A percentile compares a stretch with the other conserved stretches of the same genome.
Evolutionary conservation across 2,888 invertebrate genomes (phyloP).

Genomic region (Sinelater perroti): DNA sequence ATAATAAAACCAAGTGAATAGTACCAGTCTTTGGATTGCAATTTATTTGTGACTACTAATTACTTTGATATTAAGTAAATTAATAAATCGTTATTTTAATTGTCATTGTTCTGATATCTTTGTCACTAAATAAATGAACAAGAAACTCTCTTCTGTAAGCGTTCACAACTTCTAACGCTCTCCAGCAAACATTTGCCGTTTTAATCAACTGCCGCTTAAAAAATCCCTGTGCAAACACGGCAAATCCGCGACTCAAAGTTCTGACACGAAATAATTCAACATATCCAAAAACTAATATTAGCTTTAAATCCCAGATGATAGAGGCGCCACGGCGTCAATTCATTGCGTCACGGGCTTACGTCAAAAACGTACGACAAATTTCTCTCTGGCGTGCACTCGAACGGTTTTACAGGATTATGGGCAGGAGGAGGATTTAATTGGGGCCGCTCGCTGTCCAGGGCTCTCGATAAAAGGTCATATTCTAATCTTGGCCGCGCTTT

Average conservation of each 20-base stretch:
- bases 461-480: constrained; percentile 12
- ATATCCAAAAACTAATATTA: constrained; percentile 7
- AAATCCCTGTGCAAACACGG: neutral
- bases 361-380: constrained; percentile 14
- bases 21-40: too few species aligned
- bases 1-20: too few species aligned
- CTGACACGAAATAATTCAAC: neutral
- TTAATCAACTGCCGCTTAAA: too few species aligned
- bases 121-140: too few species aligned
- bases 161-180: too few species aligned
- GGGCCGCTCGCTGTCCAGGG: neutral
- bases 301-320: neutral
- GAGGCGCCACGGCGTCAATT: neutral
- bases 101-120: too few species aligned
- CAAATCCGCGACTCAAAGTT: neutral
- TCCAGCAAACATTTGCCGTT: too few species aligned
- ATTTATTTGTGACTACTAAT: too few species aligned
- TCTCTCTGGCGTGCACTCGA: constrained; percentile 5
- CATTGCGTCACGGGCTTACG: constrained; percentile 1
- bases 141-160: too few species aligned
- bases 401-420: constrained; percentile 12
- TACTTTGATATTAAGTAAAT: too few species aligned
- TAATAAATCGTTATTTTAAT: too few species aligned
- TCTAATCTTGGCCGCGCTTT: constrained; percentile 12
- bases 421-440: constrained; percentile 10